Percentiles rank a stretch among this genome's conserved stretches.
phyloP scores from a whole-genome alignment of 1,140 invertebrate genomes.

The Anastrepha ludens region DNA sequence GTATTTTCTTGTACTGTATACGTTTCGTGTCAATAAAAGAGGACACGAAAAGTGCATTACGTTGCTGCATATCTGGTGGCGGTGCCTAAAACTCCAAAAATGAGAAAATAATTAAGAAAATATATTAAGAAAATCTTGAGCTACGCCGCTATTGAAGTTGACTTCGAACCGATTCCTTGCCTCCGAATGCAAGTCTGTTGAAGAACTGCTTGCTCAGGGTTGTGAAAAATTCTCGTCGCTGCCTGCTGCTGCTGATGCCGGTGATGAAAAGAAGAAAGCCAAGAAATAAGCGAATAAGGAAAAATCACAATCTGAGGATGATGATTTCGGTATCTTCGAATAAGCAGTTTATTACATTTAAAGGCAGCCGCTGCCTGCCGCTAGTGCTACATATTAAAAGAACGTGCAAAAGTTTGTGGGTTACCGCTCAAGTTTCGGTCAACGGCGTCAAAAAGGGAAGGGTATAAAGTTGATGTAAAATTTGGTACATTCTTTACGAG shows the following conservation, averaged over 20 bases:
- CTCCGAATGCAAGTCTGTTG: conserved; percentile 89
- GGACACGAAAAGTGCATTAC: conserved; percentile 92
- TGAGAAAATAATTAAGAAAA: too few species aligned
- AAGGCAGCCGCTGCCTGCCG: conserved; percentile 7
- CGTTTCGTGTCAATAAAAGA: conserved; percentile 77
- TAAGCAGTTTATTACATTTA: conserved; percentile 74
- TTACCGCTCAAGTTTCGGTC: conserved; percentile 40
- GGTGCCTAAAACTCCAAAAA: conserved; percentile 87
- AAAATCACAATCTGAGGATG: conserved; percentile 87
- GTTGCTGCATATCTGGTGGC: conserved; percentile 98
- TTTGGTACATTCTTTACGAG: too few species aligned
- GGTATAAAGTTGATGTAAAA: conserved; percentile 47
- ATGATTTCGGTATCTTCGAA: conserved; percentile 90
- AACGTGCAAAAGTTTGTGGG: conserved; percentile 58
- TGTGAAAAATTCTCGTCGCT: conserved; percentile 86
- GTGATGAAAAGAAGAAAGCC: conserved; percentile 80
- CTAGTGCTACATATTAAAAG: conserved; percentile 12
- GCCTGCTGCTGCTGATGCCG: conserved; percentile 79
- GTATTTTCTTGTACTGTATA: conserved; percentile 73
- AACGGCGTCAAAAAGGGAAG: conserved; percentile 49
- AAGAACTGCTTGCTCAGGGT: conserved; percentile 90
- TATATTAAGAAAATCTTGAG: conserved; percentile 96
- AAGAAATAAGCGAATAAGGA: conserved; percentile 88
- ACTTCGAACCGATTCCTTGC: too few species aligned
- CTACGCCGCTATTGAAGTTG: conserved; percentile 95